Evolutionary conservation across 2,797 vertebrate genomes (phyloP).

Genomic region (Cryptoprocta ferox): DNA sequence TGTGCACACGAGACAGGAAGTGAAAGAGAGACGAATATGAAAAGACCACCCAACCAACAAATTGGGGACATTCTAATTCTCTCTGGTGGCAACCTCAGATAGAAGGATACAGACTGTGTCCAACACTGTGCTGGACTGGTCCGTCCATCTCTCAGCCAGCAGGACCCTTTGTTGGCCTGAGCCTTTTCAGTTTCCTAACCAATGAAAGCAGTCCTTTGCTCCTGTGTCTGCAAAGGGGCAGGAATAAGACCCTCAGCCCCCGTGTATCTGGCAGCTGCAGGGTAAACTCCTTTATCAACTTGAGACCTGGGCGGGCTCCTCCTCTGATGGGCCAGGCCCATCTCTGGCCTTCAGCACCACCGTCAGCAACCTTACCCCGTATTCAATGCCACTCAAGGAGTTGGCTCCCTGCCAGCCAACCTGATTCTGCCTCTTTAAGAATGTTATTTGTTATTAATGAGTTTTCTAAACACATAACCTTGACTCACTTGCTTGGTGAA

Average conservation of each 20-base stretch:
- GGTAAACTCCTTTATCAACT: neutral
- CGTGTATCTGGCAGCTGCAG: neutral
- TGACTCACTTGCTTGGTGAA: constrained; percentile 46
- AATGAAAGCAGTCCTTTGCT: constrained; percentile 1
- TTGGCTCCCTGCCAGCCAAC: neutral
- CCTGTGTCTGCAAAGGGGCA: constrained; percentile 13
- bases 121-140: neutral
- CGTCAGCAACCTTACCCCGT: neutral
- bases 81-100: neutral
- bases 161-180: neutral
- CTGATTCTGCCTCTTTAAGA: constrained; percentile 42
- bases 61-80: neutral
- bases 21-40: neutral
- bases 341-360: neutral
- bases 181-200: constrained; percentile 27
- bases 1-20: neutral
- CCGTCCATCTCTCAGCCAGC: neutral
- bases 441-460: constrained; percentile 51
- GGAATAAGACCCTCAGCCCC: neutral
- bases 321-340: neutral
- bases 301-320: neutral
- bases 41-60: neutral
- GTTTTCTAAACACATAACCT: constrained; percentile 59
- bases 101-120: neutral
- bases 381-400: neutral